phyloP scores from a whole-genome alignment of 1,140 invertebrate species.

The Tetramorium simillimum region DNA sequence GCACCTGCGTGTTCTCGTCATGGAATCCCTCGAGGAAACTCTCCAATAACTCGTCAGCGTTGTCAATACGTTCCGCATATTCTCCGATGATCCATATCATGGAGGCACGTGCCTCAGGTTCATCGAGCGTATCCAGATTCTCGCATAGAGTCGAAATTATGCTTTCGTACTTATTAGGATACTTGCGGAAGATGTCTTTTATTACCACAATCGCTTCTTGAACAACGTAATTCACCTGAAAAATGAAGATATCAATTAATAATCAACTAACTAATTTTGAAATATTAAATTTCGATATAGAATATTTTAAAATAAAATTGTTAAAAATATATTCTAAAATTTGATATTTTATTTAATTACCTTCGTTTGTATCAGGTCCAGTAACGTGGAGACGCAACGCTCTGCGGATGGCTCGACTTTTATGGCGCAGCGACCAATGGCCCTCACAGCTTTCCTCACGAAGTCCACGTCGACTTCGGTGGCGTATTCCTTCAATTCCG shows the following conservation, averaged over 20 bases:
- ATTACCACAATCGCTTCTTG: slow-evolving; percentile 99
- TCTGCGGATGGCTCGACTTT: slow-evolving; percentile 99
- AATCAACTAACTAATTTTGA: neutral
- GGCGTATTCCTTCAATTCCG: slow-evolving; percentile 99
- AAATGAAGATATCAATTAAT: neutral
- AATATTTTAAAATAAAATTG: neutral
- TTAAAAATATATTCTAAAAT: neutral
- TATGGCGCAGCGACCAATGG: slow-evolving; percentile 99
- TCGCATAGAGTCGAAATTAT: slow-evolving; percentile 99
- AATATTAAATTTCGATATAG: neutral
- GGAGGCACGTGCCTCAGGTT: slow-evolving; percentile 99
- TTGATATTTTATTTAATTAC: slow-evolving; percentile 82
- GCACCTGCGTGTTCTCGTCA: slow-evolving; percentile 99
- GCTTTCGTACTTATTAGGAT: slow-evolving; percentile 99
- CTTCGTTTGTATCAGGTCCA: slow-evolving; percentile 99
- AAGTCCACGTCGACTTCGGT: slow-evolving; percentile 99
- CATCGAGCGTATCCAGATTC: slow-evolving; percentile 99
- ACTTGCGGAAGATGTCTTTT: slow-evolving; percentile 99
- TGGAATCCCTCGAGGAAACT: slow-evolving; percentile 99
- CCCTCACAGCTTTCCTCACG: slow-evolving; percentile 98
- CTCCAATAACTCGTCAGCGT: slow-evolving; percentile 99
- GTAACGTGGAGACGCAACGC: slow-evolving; percentile 98
- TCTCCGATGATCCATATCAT: slow-evolving; percentile 99
- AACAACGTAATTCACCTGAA: slow-evolving; percentile 98
- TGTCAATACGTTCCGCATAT: slow-evolving; percentile 99